Evolutionary conservation across 2,797 vertebrate species (phyloP).

Genomic region (Ctenopoma kingsleyae): DNA sequence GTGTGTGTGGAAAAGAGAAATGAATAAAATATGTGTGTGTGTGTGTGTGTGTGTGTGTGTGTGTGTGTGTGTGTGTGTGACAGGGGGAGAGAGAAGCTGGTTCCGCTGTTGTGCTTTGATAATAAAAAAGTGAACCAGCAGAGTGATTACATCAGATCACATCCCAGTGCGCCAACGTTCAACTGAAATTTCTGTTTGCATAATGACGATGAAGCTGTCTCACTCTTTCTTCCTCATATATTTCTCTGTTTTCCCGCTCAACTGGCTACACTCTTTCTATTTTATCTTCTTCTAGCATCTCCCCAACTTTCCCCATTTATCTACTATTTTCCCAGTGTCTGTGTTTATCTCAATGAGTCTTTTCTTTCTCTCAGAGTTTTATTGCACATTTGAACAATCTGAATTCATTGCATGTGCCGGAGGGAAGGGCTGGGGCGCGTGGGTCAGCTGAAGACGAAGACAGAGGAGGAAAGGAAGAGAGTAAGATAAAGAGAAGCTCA

Average conservation of each 20-base stretch:
- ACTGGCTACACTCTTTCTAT: conserved; percentile 13
- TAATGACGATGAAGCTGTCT: conserved; percentile 30
- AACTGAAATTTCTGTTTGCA: conserved; percentile 61
- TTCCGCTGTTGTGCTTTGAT: background rate
- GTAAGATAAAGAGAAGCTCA: conserved; percentile 14
- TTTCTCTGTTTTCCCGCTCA: conserved; percentile 25
- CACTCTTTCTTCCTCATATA: conserved; percentile 1
- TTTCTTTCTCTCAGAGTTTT: conserved; percentile 53
- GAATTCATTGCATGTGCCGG: conserved; percentile 53
- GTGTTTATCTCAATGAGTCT: conserved; percentile 30
- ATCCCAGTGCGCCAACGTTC: conserved; percentile 25
- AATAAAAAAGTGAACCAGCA: conserved; percentile 53
- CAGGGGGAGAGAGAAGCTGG: background rate
- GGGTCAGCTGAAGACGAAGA: conserved; percentile 42
- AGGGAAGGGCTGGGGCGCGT: conserved; percentile 57
- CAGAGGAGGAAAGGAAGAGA: conserved; percentile 15
- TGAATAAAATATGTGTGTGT: background rate
- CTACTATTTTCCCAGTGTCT: conserved; percentile 15
- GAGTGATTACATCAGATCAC: conserved; percentile 41
- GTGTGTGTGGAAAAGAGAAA: conserved; percentile 6
- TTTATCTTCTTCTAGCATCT: conserved; percentile 46
- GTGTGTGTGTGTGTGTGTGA: background rate
- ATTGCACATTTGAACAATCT: conserved; percentile 52
- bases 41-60: background rate
- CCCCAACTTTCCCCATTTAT: conserved; percentile 22